phyloP scores from a whole-genome alignment of 2,113 vertebrate species.

The Larimichthys crocea region DNA sequence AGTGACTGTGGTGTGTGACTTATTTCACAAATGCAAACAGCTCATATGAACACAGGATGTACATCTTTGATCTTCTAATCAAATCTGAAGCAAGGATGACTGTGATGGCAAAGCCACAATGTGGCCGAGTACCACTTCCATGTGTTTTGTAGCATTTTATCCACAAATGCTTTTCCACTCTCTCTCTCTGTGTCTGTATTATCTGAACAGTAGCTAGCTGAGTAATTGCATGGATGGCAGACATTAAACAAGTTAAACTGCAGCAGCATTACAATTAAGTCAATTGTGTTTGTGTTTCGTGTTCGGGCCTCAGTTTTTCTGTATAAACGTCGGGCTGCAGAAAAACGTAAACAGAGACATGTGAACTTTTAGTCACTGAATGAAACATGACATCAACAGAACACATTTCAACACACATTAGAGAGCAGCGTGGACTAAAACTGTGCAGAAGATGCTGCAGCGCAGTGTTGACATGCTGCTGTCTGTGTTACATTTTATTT shows the following conservation, averaged over 20 bases:
- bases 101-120: neutral
- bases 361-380: neutral
- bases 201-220: neutral
- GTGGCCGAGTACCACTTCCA: too few relatives aligned
- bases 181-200: neutral
- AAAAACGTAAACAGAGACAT: neutral
- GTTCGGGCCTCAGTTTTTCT: neutral
- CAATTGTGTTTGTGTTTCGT: too few relatives aligned
- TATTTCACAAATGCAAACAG: neutral
- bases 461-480: neutral
- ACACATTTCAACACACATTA: neutral
- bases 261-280: too few relatives aligned
- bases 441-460: rapidly evolving
- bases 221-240: neutral
- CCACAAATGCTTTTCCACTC: neutral
- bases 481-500: neutral
- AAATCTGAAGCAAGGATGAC: neutral
- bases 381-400: neutral
- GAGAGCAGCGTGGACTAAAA: neutral
- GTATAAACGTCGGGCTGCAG: neutral
- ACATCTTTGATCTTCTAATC: neutral
- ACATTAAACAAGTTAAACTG: neutral
- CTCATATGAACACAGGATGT: neutral
- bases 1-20: neutral
- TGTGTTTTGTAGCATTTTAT: neutral